Evolutionary conservation across 2,113 vertebrate species (phyloP).

Genomic region (Mirza zaza): DNA sequence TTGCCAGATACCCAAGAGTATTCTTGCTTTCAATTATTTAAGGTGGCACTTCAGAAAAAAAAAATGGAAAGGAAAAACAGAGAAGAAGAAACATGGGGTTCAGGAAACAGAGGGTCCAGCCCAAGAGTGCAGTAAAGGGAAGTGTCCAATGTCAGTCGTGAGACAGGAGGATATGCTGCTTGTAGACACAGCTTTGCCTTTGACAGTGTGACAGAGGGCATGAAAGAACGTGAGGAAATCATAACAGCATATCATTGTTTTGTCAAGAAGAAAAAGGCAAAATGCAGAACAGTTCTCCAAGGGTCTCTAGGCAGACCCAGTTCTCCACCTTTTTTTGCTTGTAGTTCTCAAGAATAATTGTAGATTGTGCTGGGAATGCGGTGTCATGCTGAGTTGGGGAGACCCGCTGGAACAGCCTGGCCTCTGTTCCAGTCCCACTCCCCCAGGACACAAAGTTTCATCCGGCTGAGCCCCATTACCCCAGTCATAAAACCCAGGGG

Average conservation of each 20-base stretch:
- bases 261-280: not conserved
- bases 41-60: not conserved
- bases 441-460: not conserved
- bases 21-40: not conserved
- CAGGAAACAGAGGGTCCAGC: not conserved
- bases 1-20: not conserved
- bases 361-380: not conserved
- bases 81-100: not conserved
- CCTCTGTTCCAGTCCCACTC: not conserved
- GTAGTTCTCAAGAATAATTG: not conserved
- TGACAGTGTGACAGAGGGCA: fast-evolving
- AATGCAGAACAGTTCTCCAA: not conserved
- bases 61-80: not conserved
- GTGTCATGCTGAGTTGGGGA: not conserved
- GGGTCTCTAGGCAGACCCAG: too few species aligned
- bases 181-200: not conserved
- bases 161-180: fast-evolving
- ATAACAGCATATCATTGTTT: not conserved
- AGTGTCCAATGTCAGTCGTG: not conserved
- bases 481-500: not conserved
- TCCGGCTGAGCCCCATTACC: not conserved
- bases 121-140: not conserved
- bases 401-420: not conserved
- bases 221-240: not conserved
- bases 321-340: not conserved